These are phyloP conservation scores for Channa striata DNA, from an alignment of 2,797 vertebrate genomes.

Conservation along the genomic window DNA sequence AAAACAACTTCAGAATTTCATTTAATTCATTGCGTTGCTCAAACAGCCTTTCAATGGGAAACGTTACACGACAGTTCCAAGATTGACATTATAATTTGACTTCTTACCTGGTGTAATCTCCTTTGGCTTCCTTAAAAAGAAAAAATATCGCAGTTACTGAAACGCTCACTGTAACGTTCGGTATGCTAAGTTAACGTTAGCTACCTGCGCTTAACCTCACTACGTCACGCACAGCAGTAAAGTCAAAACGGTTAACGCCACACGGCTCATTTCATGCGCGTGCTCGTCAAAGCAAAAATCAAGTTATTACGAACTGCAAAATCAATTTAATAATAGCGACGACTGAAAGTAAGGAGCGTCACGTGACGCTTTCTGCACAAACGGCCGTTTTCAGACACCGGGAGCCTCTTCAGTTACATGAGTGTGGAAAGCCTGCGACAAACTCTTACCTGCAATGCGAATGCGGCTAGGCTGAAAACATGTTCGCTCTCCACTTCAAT, in stretches of 20 bases:
- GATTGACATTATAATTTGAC: not conserved
- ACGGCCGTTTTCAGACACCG: slow-evolving; percentile 67
- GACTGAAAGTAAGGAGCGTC: not conserved
- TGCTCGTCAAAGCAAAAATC: not conserved
- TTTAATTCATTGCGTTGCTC: too few species aligned
- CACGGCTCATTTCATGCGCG: not conserved
- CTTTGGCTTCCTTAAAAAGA: slow-evolving; percentile 92
- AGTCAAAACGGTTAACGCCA: too few species aligned
- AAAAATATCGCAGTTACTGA: slow-evolving; percentile 28
- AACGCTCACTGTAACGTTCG: not conserved
- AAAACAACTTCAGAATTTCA: not conserved
- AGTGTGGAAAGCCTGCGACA: slow-evolving; percentile 38
- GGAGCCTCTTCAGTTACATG: slow-evolving; percentile 35
- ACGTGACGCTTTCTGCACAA: not conserved
- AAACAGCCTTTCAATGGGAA: too few species aligned
- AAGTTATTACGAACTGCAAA: not conserved
- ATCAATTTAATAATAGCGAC: slow-evolving; percentile 23
- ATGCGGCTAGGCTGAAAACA: slow-evolving; percentile 94
- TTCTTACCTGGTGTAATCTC: slow-evolving; percentile 88
- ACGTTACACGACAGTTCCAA: too few species aligned
- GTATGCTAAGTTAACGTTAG: slow-evolving; percentile 24
- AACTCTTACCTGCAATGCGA: slow-evolving; percentile 92
- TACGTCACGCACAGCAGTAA: not conserved
- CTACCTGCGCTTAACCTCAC: slow-evolving; percentile 4
- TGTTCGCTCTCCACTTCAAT: slow-evolving; percentile 93